Base-by-base conservation (phyloP, 2,113 vertebrate genomes). In the Oncorhynchus kisutch region DNA sequence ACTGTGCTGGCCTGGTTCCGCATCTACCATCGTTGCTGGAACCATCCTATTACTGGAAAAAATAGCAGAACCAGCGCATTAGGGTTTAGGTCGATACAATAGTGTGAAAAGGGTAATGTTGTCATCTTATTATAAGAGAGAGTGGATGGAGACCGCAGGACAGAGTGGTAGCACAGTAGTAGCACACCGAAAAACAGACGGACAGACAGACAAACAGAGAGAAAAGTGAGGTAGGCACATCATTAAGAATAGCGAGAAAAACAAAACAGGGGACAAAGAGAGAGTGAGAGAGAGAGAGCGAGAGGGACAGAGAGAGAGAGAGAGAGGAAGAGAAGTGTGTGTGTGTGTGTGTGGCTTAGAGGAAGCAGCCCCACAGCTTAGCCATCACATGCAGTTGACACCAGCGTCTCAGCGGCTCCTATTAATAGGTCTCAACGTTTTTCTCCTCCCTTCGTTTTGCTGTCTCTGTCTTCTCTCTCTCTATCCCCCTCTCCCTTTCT, bases 391-490 rank as follows among this genome's bases (percentile, higher is more conserved):
- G 81, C 73, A 84, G 84, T 81, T 83, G 82, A 86, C 84, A 80
- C 82, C 72, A 78, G 39, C 71, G 77, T 83, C 82, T 70, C 68
- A 73, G 67, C 64, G 71, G 75, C 68, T 79, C 72, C 82, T 88
- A 88, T 83, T 82, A 88, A 86, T 88, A 88, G 78, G 57, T 54
- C 67, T 67, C 59, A 86, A 85, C 67, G 62, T 82, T 82, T 66
- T 76, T 85, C 64, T 79, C 77, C 76, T 77, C 79, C 73, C 22
- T 18, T 54, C 60, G 3, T 24, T 49, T n/a, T 13, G 18, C 59
- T 7, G 0, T 27, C 66, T 39, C 16, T 67, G 18, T 29, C 64
- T 67, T 67, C 66, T 39, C 16, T 7, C 29, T 60, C 72, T 62
- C 51, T 54, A 24, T 14, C 71, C 31, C 4, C 31, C 60, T 29